Evolutionary conservation across 2,888 invertebrate genomes (phyloP), one percentile per base, ranked within the genome.

Genomic region (Mimas tiliae): DNA sequence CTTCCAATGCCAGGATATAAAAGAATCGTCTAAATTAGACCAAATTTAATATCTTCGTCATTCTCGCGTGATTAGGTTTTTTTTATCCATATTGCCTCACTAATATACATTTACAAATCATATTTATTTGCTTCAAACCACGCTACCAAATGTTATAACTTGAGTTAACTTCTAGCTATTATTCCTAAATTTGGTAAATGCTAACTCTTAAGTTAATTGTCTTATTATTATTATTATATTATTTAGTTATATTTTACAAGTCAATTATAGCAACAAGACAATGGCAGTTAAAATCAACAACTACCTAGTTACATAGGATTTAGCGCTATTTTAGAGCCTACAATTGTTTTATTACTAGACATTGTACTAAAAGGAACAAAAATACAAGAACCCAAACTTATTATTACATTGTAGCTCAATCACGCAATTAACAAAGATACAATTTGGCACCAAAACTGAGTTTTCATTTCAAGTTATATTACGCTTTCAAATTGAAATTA

Each of bases 401-500:
- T 19, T 42, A 58, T 58, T 58, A 42, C 6, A 42, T 58, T 58
- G 38, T 58, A 58, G 42, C 38, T 58, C 58, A 42, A 58, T 58
- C 42, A 53, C 33, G 16, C 58, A 58, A 58, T 58, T 58, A 58
- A 58, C 19, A 58, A 58, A 58, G 58, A 38, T 16, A 42, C 16
- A 42, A 58, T 58, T 58, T 58, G 42, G 58, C 58, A 38, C 16
- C 19, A n/a, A 58, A 58, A 58, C 19, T 12, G 42, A 58, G 58
- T 58, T 58, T 58, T 12, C 55, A 58, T 58, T 58, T 42, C 19
- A 58, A 55, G 38, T 55, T 16, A 55, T 52, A 53, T 58, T 19
- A 58, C 58, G 42, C 9, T 58, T 55, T 58, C 58, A 58, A 58
- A 58, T 42, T 58, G 58, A 58, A 58, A 58, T 58, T 58, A 58